phyloP scores from a whole-genome alignment of 2,113 vertebrate species.

The Protomyctophum bolini region DNA sequence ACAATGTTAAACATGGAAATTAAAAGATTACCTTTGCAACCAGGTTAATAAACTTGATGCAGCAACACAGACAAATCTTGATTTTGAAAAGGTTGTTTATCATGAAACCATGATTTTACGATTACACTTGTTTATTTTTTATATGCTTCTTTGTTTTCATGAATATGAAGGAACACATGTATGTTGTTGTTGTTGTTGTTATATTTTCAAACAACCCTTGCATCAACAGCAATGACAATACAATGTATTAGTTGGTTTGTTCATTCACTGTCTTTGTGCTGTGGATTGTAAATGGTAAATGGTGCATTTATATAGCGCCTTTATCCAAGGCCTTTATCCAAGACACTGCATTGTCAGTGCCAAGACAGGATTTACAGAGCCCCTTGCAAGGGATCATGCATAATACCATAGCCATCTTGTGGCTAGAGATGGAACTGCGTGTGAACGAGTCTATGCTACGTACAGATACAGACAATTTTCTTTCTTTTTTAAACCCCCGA shows the following conservation, averaged over 20 bases:
- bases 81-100: not conserved
- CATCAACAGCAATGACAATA: not conserved
- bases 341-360: too few species aligned
- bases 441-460: not conserved
- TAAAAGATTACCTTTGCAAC: not conserved
- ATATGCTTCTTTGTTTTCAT: too few species aligned
- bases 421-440: constrained; percentile 7
- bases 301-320: too few species aligned
- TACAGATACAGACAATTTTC: constrained; percentile 9
- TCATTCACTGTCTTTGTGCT: not conserved
- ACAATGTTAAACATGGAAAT: too few species aligned
- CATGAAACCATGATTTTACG: not conserved
- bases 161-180: too few species aligned
- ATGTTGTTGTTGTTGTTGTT: too few species aligned
- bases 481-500: not conserved
- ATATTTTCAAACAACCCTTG: too few species aligned
- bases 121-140: not conserved
- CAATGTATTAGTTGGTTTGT: not conserved
- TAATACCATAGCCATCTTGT: constrained; percentile 21
- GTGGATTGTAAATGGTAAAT: not conserved
- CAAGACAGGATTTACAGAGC: too few species aligned
- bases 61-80: not conserved
- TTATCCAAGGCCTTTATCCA: too few species aligned
- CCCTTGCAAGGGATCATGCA: constrained; percentile 18
- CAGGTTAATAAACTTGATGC: not conserved